Evolutionary conservation across 2,113 vertebrate species (phyloP), one percentile per base, ranked within the genome.

Genomic region (Burhinus bistriatus): DNA sequence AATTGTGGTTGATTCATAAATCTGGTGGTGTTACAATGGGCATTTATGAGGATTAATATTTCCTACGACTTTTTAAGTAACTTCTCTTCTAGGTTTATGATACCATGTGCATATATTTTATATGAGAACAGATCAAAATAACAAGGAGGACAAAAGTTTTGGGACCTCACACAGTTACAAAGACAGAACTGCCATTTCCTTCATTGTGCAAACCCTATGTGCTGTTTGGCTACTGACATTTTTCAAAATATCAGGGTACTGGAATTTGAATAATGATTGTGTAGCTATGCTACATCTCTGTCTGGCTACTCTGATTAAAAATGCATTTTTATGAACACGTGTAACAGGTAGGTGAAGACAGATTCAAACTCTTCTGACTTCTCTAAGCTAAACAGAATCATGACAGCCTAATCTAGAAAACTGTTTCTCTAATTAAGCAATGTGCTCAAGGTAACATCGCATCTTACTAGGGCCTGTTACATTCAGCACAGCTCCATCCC

Each of bases 161-260:
- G 12, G 26, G 47, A 52, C 20, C 6, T 42, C 30, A 40, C 8
- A 36, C 3, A 25, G 10, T 36, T 51, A 17, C 15, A 71, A 73
- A 91, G 51, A 2, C 17, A 52, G 36, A 89, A 17, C 15, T 68
- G 8, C 5, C 12, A 11, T 86, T 88, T 72, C 10, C 15, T 55
- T 12, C 7, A 1, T 40, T 61, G 12, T 72, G 14, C 14, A 47
- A 77, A 19, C 4, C 9, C 14, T 9, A 0, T 1, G 2, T 5
- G 52, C 51, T 51, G 1, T 54, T 51, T n/a, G 32, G 9, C 23
- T 58, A 6, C 27, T 80, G 45, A 32, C 6, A 54, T 64, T 9
- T 59, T 52, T 42, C 27, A 29, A 0, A 44, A 19, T 11, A 22
- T 14, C 42, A 55, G 19, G 10, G 9, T 44, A 22, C 11, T 57